Base-by-base conservation (phyloP, 1,140 invertebrate species). In the Plutomurus gul region DNA sequence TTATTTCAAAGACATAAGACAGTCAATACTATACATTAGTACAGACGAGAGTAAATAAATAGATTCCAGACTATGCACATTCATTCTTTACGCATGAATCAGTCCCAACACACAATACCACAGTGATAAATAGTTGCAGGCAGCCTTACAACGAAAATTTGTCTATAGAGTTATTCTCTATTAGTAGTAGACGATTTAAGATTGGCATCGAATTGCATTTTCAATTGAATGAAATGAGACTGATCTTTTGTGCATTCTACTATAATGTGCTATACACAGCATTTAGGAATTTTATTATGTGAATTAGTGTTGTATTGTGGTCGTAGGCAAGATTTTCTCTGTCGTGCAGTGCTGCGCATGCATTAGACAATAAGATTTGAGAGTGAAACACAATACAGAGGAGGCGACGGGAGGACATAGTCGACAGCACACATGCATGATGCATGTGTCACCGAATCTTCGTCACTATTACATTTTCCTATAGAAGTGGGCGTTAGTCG, bases 391-490 rank as follows among this genome's bases (percentile, higher is more conserved):
- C 36, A 46, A 72, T 72, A 39, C 70, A 40, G 37, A 27, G 40
- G 39, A 46, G 39, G 36, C 40, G 70, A 72, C 70, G 39, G 33
- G 70, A 72, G 22, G 25, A 30, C 36, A 39, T 43, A 36, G 70
- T 72, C 70, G 70, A 27, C 70, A 72, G 70, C 70, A 72, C 70
- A 72, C 70, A 72, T 72, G 70, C 70, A 72, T 25, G 18, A 27
- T 72, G 70, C 70, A 72, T 72, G 70, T 72, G 70, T 72, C 70
- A 72, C 70, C 40, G 70, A 36, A 72, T 40, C 70, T 27, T 40
- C 70, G 70, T 72, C 70, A 65, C 56, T 30, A 25, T 33, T 65
- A 65, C 56, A 65, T 30, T 65, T 36, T 36, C 30, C 56, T 36
- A 65, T 65, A 65, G 25, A 33, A 33, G 56, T 65, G 56, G 56